Conservation (phyloP, 2,888 invertebrate species). For the Aporophyla lueneburgensis region DNA sequence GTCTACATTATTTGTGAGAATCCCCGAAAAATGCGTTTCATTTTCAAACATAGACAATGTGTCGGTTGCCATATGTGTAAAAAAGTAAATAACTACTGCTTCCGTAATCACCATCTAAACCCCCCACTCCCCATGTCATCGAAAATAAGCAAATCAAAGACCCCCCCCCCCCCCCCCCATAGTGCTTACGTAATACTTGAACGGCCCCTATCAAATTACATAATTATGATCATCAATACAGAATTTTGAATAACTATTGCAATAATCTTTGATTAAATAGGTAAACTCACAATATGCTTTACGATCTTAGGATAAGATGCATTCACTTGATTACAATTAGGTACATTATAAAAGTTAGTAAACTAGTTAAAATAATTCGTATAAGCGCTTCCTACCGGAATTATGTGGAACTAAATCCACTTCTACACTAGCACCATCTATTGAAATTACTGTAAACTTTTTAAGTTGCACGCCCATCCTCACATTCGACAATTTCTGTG, state of each 20-base stretch:
- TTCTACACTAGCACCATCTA: constrained; percentile 21
- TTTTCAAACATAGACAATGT: too few species aligned
- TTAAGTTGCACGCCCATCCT: not conserved
- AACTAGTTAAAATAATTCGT: not conserved
- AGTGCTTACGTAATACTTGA: too few species aligned
- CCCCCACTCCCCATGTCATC: too few species aligned
- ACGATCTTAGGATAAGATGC: not conserved
- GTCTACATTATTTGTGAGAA: too few species aligned
- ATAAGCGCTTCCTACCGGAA: not conserved
- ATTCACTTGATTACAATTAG: too few species aligned
- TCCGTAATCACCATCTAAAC: too few species aligned
- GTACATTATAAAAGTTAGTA: not conserved
- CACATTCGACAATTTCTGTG: not conserved
- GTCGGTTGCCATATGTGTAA: too few species aligned
- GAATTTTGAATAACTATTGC: not conserved
- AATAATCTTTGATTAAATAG: not conserved
- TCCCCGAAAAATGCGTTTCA: too few species aligned
- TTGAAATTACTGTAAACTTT: not conserved
- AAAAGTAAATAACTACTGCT: too few species aligned
- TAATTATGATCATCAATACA: not conserved
- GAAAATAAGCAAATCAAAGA: too few species aligned
- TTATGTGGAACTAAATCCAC: constrained; percentile 6
- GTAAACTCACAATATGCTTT: not conserved
- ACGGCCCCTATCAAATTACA: too few species aligned
- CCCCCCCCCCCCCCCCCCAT: too few species aligned